phyloP scores from a whole-genome alignment of 1,140 invertebrate species.

The Hyles euphorbiae region DNA sequence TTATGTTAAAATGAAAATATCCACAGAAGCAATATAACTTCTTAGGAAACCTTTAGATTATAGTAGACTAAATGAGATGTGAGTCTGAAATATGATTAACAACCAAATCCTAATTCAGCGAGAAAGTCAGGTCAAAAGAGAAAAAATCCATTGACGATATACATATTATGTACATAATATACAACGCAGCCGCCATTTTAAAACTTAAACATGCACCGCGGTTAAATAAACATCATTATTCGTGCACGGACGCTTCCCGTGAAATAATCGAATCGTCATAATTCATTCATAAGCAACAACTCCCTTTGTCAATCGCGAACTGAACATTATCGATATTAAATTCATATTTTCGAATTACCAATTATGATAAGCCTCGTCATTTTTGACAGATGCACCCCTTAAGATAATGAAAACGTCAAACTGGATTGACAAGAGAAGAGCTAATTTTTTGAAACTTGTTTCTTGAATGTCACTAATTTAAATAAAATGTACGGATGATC shows the following conservation, averaged over 20 bases:
- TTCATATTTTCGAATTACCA: constrained; percentile 39
- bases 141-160: no score
- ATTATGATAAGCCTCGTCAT: constrained; percentile 60
- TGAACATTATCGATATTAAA: constrained; percentile 38
- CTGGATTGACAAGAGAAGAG: constrained; percentile 48
- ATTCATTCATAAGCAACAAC: constrained; percentile 57
- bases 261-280: constrained; percentile 50
- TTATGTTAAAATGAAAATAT: no score
- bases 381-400: constrained; percentile 37
- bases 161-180: no score
- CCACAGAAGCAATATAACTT: no score
- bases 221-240: constrained; percentile 38
- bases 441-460: no score
- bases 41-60: no score
- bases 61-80: no score
- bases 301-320: constrained; percentile 42
- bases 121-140: no score
- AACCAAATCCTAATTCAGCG: no score
- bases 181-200: no score
- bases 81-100: no score
- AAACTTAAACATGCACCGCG: constrained; percentile 6
- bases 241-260: constrained; percentile 50
- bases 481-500: not conserved
- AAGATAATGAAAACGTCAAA: constrained; percentile 34
- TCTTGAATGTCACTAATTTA: no score